A percentile compares a stretch with the other conserved stretches of the same genome.
Evolutionary conservation across 2,113 vertebrate genomes (phyloP).

Genomic region (Sinocyclocheilus anshuiensis): DNA sequence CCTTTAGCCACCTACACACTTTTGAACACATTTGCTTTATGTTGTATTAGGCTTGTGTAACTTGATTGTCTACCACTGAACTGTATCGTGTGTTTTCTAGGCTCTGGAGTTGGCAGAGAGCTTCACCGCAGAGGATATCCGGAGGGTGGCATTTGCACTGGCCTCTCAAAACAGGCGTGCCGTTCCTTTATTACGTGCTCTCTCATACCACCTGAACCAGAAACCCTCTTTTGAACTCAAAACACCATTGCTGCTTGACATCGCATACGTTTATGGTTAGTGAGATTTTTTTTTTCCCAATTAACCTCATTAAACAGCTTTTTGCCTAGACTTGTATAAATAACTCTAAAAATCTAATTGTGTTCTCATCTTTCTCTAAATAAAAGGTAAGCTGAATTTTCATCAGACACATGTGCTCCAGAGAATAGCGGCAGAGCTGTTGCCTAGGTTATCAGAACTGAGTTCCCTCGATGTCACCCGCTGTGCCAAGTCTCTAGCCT

Average conservation of each 20-base stretch:
- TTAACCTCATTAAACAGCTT: no score
- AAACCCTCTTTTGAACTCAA: conserved; percentile 74
- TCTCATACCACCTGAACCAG: conserved; percentile 88
- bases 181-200: conserved; percentile 82
- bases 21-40: neutral
- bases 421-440: conserved; percentile 79
- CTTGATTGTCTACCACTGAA: neutral
- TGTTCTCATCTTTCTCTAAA: neutral
- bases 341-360: no score
- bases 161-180: conserved; percentile 79
- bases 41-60: neutral
- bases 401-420: conserved; percentile 85
- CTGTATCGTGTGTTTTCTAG: conserved; percentile 64
- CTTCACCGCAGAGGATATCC: conserved; percentile 80
- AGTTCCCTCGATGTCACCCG: conserved; percentile 69
- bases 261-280: conserved; percentile 86
- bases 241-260: conserved; percentile 77
- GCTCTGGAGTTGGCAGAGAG: conserved; percentile 85
- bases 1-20: neutral
- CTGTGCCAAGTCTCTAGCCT: conserved; percentile 82
- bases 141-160: conserved; percentile 74
- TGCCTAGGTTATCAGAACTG: conserved; percentile 74
- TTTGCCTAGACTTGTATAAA: neutral
- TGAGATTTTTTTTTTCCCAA: neutral
- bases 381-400: conserved; percentile 86